Percentiles rank a stretch among this genome's conserved stretches.
Evolutionary conservation across 2,888 invertebrate genomes (phyloP).

Genomic region (Cerceris rybyensis): DNA sequence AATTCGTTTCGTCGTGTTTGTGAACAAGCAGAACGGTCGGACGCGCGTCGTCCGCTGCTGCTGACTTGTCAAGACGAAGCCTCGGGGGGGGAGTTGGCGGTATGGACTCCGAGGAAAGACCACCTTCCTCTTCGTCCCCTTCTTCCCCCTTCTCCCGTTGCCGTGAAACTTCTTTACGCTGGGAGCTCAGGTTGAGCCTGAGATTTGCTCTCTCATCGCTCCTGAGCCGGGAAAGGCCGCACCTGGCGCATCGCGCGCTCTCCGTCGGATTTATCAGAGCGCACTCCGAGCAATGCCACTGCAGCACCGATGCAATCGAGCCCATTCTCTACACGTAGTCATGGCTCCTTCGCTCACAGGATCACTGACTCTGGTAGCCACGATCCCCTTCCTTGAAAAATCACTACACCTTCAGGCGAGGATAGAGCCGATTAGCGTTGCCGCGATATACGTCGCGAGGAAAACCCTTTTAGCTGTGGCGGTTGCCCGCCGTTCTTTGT

Average conservation of each 20-base stretch:
- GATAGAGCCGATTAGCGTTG: constrained; percentile 54
- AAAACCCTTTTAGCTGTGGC: constrained; percentile 52
- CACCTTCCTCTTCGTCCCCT: constrained; percentile 38
- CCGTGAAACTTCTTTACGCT: constrained; percentile 31
- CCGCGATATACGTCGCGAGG: constrained; percentile 50
- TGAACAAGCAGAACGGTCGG: constrained; percentile 9
- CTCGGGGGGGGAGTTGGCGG: constrained; percentile 76
- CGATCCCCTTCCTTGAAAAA: constrained; percentile 46
- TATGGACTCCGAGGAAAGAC: constrained; percentile 70
- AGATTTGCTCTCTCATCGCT: constrained; percentile 70
- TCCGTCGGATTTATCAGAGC: constrained; percentile 95
- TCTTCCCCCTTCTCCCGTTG: constrained; percentile 22
- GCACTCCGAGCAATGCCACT: constrained; percentile 95
- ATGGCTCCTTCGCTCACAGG: constrained; percentile 80
- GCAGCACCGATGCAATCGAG: constrained; percentile 96
- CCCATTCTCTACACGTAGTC: constrained; percentile 88
- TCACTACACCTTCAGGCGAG: constrained; percentile 29
- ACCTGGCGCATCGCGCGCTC: constrained; percentile 91
- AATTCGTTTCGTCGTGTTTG: constrained; percentile 39
- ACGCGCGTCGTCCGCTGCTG: constrained; percentile 24
- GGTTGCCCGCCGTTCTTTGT: constrained; percentile 77
- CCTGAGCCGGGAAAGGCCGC: constrained; percentile 83
- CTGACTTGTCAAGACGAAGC: constrained; percentile 51
- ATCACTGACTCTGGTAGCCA: constrained; percentile 62
- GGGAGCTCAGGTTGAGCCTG: constrained; percentile 46